Evolutionary conservation across 2,797 vertebrate species (phyloP).

Genomic region (Anas bernieri): DNA sequence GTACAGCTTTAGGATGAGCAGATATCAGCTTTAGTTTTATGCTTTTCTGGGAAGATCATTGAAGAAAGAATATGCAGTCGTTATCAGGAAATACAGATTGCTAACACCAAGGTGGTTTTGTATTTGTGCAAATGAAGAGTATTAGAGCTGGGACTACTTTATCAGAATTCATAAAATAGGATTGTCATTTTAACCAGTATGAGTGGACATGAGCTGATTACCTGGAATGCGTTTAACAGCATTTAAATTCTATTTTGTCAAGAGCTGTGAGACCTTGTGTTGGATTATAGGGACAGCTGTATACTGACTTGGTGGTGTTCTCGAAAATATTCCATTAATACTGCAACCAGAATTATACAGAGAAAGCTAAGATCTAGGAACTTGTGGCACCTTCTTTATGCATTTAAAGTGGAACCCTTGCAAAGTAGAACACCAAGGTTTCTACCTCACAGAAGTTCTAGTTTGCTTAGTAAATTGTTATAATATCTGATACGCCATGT

Average conservation of each 20-base stretch:
- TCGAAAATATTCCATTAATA: not conserved
- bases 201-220: not conserved
- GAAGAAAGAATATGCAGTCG: not conserved
- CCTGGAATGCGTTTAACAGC: conserved; percentile 1
- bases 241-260: conserved; percentile 17
- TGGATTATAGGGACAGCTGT: not conserved
- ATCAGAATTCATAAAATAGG: not conserved
- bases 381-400: not conserved
- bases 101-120: not conserved
- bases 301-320: not conserved
- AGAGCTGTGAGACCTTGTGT: not conserved
- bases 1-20: not conserved
- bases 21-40: not conserved
- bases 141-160: not conserved
- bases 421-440: not conserved
- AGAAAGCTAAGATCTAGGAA: not conserved
- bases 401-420: not conserved
- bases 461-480: not conserved
- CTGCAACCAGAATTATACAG: not conserved
- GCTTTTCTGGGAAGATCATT: not conserved
- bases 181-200: conserved; percentile 15
- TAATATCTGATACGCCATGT: not conserved
- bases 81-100: not conserved
- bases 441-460: not conserved
- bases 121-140: not conserved